Conservation (phyloP, 2,888 invertebrate genomes). For the Latrodectus elegans region DNA sequence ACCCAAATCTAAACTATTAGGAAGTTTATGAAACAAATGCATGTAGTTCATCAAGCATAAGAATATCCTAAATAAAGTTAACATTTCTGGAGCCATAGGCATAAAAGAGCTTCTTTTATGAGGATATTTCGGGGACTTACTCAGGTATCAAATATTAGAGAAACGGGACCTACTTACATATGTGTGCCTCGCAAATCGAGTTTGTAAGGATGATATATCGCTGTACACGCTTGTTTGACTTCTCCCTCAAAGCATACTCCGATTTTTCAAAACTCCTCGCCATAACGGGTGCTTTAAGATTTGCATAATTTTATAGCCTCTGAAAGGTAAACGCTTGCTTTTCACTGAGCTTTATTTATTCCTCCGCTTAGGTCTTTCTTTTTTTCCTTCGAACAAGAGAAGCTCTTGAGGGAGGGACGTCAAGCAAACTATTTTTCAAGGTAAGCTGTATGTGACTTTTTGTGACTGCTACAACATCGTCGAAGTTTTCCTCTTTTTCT, state of each 20-base stretch:
- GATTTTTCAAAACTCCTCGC: constrained; percentile 44
- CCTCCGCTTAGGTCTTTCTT: neutral
- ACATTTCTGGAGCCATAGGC: too few species aligned
- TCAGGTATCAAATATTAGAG: constrained; percentile 45
- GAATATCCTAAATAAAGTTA: too few species aligned
- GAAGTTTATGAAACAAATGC: too few species aligned
- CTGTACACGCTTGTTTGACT: constrained; percentile 46
- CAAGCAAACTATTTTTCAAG: constrained; percentile 20
- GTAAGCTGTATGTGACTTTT: neutral
- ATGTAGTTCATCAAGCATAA: too few species aligned
- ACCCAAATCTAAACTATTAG: too few species aligned
- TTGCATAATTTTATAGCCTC: constrained; percentile 54
- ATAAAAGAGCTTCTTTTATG: too few species aligned
- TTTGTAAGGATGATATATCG: constrained; percentile 50
- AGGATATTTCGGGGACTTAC: constrained; percentile 4
- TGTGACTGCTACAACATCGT: neutral
- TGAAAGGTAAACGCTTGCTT: constrained; percentile 47
- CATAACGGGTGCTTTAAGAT: constrained; percentile 37
- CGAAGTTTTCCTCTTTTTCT: neutral
- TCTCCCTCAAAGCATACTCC: constrained; percentile 21
- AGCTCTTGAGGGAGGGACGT: constrained; percentile 9
- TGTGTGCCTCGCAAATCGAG: constrained; percentile 26
- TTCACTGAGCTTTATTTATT: constrained; percentile 23
- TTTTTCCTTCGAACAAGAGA: neutral
- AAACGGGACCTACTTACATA: constrained; percentile 44